Conservation (phyloP, 2,888 invertebrate species). For the Acleris cristana region DNA sequence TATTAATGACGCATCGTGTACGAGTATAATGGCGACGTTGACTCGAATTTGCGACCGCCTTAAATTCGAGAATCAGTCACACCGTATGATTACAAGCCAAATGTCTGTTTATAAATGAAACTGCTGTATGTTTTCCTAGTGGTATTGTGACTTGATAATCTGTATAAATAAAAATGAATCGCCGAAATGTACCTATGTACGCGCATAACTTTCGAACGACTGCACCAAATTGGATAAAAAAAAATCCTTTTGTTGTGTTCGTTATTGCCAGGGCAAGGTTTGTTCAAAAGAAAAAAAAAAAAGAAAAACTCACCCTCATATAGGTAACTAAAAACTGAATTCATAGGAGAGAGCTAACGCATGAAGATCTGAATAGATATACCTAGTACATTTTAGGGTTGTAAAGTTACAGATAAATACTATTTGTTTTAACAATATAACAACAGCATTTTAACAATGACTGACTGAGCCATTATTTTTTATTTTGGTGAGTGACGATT, state of each 20-base stretch:
- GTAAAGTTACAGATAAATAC: no score
- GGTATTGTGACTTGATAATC: not conserved
- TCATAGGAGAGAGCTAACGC: no score
- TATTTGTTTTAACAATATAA: not conserved
- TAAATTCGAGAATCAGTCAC: not conserved
- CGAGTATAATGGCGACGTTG: constrained; percentile 9
- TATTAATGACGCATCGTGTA: constrained; percentile 30
- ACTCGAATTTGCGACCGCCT: constrained; percentile 16
- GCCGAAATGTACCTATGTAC: no score
- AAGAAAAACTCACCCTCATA: no score
- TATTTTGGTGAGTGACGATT: constrained; percentile 23
- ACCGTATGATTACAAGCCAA: not conserved
- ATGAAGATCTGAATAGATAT: no score
- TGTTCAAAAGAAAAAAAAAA: no score
- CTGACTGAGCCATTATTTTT: not conserved
- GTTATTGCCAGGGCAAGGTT: no score
- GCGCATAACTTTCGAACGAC: no score
- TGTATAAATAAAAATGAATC: no score
- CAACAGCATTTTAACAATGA: not conserved
- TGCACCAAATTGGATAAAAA: no score
- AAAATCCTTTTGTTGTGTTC: no score
- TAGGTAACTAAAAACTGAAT: no score
- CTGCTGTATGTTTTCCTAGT: not conserved
- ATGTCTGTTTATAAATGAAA: not conserved
- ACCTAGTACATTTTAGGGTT: not conserved